Base-by-base conservation (phyloP, 2,113 vertebrate species). In the Hemibagrus wyckioides region DNA sequence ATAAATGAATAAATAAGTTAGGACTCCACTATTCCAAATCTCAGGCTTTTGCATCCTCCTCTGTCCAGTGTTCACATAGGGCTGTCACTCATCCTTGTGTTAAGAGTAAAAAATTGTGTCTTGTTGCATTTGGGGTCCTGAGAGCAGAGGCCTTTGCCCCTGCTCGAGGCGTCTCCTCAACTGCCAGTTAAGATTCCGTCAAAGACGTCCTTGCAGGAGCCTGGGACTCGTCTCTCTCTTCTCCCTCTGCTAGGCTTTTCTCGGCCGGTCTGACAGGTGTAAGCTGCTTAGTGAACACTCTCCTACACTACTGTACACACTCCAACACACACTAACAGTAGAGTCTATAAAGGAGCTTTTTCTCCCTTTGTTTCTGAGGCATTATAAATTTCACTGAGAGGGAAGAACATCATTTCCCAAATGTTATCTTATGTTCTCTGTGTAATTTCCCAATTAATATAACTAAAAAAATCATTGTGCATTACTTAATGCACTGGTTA, bases 51-150 rank as follows among this genome's bases (percentile, higher is more conserved):
- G 50, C 71, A 56, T 84, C 50, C 59, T 57, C 75, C 17, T 77
- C 50, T 11, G 76, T 77, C 77, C 86, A 56, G 36, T 50, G 73
- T 82, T 87, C 71, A 80, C 65, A 56, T 30, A 52, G 59, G 80
- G 25, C 86, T n/a, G 41, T 90, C 89, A 89, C 93, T 96, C 96
- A 95, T 94, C 95, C 77, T 75, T 28, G 6, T n/a, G 48, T 80
- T 73, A 79, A 95, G 52, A 56, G 0, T 25, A 33, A 94, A 95
- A 96, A 96, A 96, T 97, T 97, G 96, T 92, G 94, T 95, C 95
- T 96, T 88, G 87, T 90, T 92, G 87, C 87, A 82, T 96, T 97
- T 96, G 95, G 96, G 95, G 93, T 94, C 95, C 94, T 91, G 94
- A 95, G 92, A 92, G 83, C 21, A 54, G 88, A 86, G 21, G 82